Base-by-base conservation (phyloP, 1,140 invertebrate species). In the Drosophila kohkoa region DNA sequence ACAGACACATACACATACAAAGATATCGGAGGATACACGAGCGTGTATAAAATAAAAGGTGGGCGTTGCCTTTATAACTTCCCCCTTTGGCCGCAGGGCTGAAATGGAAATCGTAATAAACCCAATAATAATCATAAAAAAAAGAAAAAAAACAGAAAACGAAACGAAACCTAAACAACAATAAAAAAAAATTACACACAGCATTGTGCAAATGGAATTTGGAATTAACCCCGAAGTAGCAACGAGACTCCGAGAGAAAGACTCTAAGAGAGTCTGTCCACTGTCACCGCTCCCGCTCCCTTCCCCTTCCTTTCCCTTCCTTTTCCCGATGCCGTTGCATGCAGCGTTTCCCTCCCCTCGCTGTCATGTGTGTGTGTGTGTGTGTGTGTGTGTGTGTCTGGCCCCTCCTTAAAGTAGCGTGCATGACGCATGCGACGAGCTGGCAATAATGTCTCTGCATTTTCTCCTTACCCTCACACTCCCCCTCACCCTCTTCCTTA, bases 71-170 rank as follows among this genome's bases (percentile, higher is more conserved):
- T 30, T 3, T 54, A 43, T 59, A 64, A 79, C 82, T 78, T 72
- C 82, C 76, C 82, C 70, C 67, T 32, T 32, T 10, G 8, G 82
- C 71, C 79, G 76, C 82, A 86, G 70, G 71, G 79, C 32, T 71
- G 58, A 78, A 86, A 86, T 86, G 79, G 76, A 86, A 86, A 86
- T 79, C 79, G 82, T 86, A 82, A 86, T 86, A 86, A 87, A 79
- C 76, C 76, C 82, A 86, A 79, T 82, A 82, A 86, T 86, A 86
- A 87, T 86, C 82, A 82, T 87, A 78, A 70, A 78, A 75, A 67
- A 25, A 25, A 25, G 4, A 4, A 25, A 25, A 3, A 25, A 2
- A 25, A 25, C 3, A 25, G 20, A 25, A 25, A 25, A 25, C 20
- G 20, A 25, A 25, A 25, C 20, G 20, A 25, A 38, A 38, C 35